Evolutionary conservation across 2,888 invertebrate species (phyloP).

Genomic region (Eupsilia transversa): DNA sequence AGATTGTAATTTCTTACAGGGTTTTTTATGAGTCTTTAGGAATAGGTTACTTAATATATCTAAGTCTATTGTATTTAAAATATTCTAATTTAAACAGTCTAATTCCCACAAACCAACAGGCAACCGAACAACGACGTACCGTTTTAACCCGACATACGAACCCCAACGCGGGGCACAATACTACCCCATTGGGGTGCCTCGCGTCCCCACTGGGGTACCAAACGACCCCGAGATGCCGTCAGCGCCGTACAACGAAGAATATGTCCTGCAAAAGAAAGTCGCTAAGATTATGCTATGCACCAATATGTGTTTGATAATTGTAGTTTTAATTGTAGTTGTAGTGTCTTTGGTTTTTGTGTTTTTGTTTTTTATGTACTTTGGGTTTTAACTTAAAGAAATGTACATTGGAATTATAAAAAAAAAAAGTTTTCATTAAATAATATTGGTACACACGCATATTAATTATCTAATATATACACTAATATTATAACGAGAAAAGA

Average conservation of each 20-base stretch:
- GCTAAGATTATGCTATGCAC: conserved; percentile 36
- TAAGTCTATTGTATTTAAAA: no score
- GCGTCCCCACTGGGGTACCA: not conserved
- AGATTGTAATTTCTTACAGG: no score
- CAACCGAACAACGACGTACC: conserved; percentile 11
- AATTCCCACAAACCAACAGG: conserved; percentile 22
- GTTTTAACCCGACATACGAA: conserved; percentile 21
- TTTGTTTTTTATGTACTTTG: conserved; percentile 31
- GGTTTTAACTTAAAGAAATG: not conserved
- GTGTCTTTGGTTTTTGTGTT: conserved; percentile 28
- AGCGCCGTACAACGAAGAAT: conserved; percentile 54
- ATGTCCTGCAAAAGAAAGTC: conserved; percentile 11
- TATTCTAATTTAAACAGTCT: conserved; percentile 43
- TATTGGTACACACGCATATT: not conserved
- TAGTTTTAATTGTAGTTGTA: conserved; percentile 12
- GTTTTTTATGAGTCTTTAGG: no score
- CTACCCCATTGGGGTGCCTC: not conserved
- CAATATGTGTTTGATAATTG: conserved; percentile 38
- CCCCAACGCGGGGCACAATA: conserved; percentile 12
- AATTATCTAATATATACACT: no score
- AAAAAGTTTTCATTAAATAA: not conserved
- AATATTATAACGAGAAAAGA: no score
- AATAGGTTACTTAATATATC: no score
- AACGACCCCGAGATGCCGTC: conserved; percentile 40
- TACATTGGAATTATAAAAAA: not conserved